Base-by-base conservation (phyloP, 2,888 invertebrate species). In the Epinotia brunnichana region DNA sequence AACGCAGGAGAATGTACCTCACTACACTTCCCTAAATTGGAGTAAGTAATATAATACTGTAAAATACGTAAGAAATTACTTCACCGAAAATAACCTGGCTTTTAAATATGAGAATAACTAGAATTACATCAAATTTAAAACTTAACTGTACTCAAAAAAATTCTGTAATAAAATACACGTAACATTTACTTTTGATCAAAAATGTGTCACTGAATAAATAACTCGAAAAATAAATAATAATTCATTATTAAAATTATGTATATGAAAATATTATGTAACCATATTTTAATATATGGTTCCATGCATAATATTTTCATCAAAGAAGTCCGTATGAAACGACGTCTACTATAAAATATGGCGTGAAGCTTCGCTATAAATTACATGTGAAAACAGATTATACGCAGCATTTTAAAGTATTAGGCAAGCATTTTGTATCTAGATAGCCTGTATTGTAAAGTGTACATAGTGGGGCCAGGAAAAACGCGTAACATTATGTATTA, bases 381-480 rank as follows among this genome's bases (percentile, higher is more conserved):
- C 62, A 75, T 77, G 69, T 74, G 75, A 77, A 77, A 80, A 75
- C 74, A 79, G 81, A 82, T 82, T 84, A 81, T 76, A 74, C 72
- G 75, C 62, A 61, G 68, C 71, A 70, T 67, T 78, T 79, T 79
- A 77, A 81, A 82, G 82, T 82, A 82, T 82, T 81, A 82, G 41
- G 10, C 62, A 7, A 56, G 78, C 77, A 75, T 78, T 79, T 76
- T 77, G 77, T 76, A 74, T 62, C 56, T 76, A 75, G 75, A 78
- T 79, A 75, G 78, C 81, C 81, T 82, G 79, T 81, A 80, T 79
- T 76, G 78, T 60, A 70, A 54, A 53, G 76, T 48, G 74, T 76
- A 75, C 72, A 75, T 77, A 35, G 54, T 44, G 41, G 39, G 81
- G 82, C 82, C 77, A 77, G 3, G 29, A 63, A 78, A 76, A 5